phyloP scores from a whole-genome alignment of 1,140 invertebrate species.

The Leucophenga varia region DNA sequence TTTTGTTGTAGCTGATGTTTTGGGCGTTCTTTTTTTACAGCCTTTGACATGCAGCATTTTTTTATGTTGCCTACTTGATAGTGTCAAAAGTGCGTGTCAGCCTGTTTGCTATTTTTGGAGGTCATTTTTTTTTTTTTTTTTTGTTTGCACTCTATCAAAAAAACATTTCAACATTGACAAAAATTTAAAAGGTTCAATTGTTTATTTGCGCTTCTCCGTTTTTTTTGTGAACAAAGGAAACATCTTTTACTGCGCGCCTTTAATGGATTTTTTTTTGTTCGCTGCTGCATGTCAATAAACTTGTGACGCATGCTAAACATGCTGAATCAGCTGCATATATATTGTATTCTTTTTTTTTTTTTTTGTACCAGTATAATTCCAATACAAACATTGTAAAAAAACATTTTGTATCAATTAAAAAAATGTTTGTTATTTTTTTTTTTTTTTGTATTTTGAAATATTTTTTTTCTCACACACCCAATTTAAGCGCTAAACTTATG shows the following conservation, averaged over 20 bases:
- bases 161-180: too few species aligned
- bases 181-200: slow-evolving; percentile 7
- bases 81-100: not conserved
- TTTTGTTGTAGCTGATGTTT: not conserved
- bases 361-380: too few species aligned
- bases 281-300: not conserved
- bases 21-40: too few species aligned
- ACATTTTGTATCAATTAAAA: too few species aligned
- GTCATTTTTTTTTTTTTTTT: too few species aligned
- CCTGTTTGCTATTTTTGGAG: not conserved
- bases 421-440: not conserved
- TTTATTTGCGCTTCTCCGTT: slow-evolving; percentile 7
- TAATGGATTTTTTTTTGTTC: too few species aligned
- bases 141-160: too few species aligned
- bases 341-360: not conserved
- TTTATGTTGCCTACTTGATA: slow-evolving; percentile 17
- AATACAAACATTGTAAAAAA: too few species aligned
- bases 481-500: slow-evolving; percentile 6
- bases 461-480: not conserved
- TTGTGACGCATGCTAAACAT: not conserved
- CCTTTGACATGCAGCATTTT: slow-evolving; percentile 7
- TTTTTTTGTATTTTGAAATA: not conserved
- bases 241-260: not conserved
- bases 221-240: not conserved
- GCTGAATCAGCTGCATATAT: not conserved